These are phyloP conservation scores for Congeria kusceri DNA, from an alignment of 2,888 invertebrate species.

Conservation along the genomic window DNA sequence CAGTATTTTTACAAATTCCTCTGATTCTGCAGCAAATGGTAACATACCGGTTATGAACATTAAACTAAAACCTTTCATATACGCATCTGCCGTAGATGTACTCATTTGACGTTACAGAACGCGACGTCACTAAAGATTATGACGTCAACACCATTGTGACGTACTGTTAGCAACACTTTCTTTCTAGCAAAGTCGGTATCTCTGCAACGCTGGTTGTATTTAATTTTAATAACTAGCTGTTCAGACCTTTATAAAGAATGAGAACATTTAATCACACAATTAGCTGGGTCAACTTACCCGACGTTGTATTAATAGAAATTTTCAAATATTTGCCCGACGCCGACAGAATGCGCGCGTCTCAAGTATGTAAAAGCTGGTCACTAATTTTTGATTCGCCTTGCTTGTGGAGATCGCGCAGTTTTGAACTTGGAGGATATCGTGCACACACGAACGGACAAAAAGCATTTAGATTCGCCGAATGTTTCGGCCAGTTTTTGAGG, in stretches of 20 bases:
- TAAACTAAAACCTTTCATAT: no score
- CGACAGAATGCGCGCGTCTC: conserved; percentile 65
- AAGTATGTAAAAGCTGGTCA: conserved; percentile 69
- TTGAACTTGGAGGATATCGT: conserved; percentile 73
- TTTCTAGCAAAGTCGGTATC: no score
- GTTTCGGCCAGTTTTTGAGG: conserved; percentile 68
- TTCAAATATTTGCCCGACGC: conserved; percentile 67
- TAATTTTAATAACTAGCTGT: no score
- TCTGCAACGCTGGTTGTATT: no score
- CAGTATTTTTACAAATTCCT: no score
- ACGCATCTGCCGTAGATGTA: no score
- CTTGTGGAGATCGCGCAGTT: conserved; percentile 70
- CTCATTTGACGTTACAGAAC: no score
- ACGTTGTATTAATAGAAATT: conserved; percentile 68
- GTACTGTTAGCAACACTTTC: background rate
- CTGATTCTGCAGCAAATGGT: no score
- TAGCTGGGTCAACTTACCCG: conserved; percentile 68
- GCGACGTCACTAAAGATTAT: no score
- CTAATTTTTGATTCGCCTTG: conserved; percentile 67
- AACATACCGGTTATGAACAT: no score
- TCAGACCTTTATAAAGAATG: background rate
- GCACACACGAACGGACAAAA: conserved; percentile 58
- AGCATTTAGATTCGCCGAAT: conserved; percentile 70
- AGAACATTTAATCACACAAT: conserved; percentile 26
- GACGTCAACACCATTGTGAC: background rate